These are phyloP conservation scores for Rhabdomys dilectus DNA, from an alignment of 2,113 vertebrate genomes.

Conservation along the genomic window DNA sequence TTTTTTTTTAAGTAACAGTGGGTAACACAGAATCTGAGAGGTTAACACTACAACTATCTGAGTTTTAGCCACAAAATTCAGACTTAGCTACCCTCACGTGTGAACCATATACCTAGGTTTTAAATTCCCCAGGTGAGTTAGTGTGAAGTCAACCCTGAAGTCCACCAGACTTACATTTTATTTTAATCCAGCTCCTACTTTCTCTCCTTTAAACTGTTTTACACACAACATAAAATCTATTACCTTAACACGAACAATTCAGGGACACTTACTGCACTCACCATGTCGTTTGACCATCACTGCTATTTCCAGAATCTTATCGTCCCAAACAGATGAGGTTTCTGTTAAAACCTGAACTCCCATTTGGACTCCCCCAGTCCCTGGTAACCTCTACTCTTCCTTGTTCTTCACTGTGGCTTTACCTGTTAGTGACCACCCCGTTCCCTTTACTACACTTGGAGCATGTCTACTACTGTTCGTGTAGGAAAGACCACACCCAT, in stretches of 20 bases:
- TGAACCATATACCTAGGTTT: background rate
- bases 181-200: background rate
- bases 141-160: constrained; percentile 10
- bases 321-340: background rate
- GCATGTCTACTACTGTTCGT: background rate
- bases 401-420: background rate
- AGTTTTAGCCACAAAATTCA: constrained; percentile 3
- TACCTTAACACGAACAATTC: background rate
- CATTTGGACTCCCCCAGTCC: background rate
- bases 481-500: background rate
- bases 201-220: background rate
- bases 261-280: background rate
- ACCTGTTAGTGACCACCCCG: background rate
- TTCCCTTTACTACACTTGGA: constrained; percentile 1
- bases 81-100: constrained; percentile 11
- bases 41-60: background rate
- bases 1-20: background rate
- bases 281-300: background rate
- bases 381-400: background rate
- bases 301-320: constrained; percentile 22
- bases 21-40: background rate
- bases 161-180: background rate
- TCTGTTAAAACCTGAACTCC: background rate
- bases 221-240: background rate
- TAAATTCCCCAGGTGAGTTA: background rate